phyloP scores from a whole-genome alignment of 2,113 vertebrate species.

The Dendropsophus ebraccatus region DNA sequence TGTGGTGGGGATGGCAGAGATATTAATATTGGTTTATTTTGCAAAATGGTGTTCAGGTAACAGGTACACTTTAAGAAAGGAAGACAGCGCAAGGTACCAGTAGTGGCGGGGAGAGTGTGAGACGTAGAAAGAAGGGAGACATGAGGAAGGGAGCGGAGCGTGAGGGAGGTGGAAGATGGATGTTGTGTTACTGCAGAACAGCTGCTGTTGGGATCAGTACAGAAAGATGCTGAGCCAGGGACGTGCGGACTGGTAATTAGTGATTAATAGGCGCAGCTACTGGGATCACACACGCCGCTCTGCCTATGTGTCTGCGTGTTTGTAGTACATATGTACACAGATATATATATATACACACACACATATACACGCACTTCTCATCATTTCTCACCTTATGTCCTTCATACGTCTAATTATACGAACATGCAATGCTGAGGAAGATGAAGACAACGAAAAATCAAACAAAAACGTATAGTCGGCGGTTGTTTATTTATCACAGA shows the following conservation, averaged over 20 bases:
- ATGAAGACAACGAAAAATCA: not conserved
- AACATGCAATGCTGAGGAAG: not conserved
- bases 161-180: constrained; percentile 43
- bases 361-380: not conserved
- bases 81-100: not conserved
- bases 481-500: constrained; percentile 50
- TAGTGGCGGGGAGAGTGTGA: not conserved
- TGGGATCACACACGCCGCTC: constrained; percentile 51
- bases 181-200: constrained; percentile 53
- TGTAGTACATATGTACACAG: not conserved
- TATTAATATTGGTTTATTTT: not conserved
- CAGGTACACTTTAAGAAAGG: constrained; percentile 10
- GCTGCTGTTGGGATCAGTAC: constrained; percentile 59
- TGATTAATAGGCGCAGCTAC: constrained; percentile 58
- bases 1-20: too few relatives aligned
- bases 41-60: constrained; percentile 16
- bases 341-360: not conserved
- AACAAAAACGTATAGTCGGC: constrained; percentile 18
- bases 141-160: not conserved
- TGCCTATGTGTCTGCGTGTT: constrained; percentile 12
- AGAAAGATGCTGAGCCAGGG: constrained; percentile 57
- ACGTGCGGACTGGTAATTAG: constrained; percentile 57
- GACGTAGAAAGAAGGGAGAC: not conserved
- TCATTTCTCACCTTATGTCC: not conserved
- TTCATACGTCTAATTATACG: not conserved